These are phyloP conservation scores for Intellagama lesueurii DNA, from an alignment of 2,797 vertebrate genomes.

Conservation along the genomic window DNA sequence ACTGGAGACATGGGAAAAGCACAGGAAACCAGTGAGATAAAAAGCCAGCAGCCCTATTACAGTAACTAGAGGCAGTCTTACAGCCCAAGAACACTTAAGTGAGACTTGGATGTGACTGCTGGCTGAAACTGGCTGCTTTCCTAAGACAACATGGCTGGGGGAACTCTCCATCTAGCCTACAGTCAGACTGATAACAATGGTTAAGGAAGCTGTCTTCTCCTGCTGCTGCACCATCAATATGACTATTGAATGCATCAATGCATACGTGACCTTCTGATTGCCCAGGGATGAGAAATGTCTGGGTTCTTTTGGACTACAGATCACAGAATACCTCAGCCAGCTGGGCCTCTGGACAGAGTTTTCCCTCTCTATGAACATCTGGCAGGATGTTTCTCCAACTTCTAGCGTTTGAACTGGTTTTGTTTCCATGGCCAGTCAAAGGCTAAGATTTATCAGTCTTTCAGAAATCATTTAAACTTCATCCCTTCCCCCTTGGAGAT, in stretches of 20 bases:
- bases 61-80: background rate
- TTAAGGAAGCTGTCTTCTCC: background rate
- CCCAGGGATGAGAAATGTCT: too few species aligned
- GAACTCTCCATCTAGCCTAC: background rate
- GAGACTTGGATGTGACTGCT: background rate
- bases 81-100: background rate
- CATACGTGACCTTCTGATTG: background rate
- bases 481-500: background rate
- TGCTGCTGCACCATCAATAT: background rate
- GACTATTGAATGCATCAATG: background rate
- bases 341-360: too few species aligned
- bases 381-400: background rate
- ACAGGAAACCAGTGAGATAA: background rate
- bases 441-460: slow-evolving; percentile 17
- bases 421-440: background rate
- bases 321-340: too few species aligned
- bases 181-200: slow-evolving; percentile 2
- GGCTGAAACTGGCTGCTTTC: background rate
- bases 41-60: background rate
- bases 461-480: background rate
- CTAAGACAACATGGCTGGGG: background rate
- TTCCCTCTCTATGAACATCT: too few species aligned
- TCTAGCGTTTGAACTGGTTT: slow-evolving; percentile 33
- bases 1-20: background rate
- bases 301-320: too few species aligned